These are phyloP conservation scores for Scrobipalpa atriplicella DNA, from an alignment of 2,888 invertebrate genomes.

Conservation along the genomic window DNA sequence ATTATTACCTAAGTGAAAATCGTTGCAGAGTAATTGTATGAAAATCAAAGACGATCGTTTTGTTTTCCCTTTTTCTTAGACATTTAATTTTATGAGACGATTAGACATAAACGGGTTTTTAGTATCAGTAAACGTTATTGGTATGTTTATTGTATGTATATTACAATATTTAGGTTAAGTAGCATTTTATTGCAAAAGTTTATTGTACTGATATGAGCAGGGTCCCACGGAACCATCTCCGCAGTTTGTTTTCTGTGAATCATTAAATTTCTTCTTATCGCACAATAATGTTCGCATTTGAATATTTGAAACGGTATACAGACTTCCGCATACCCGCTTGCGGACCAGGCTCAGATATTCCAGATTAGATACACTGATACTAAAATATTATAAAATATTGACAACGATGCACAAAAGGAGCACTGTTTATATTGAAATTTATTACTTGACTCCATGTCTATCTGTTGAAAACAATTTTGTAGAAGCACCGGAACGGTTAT, in stretches of 20 bases:
- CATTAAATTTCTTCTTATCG: constrained; percentile 54
- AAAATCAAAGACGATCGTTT: neutral
- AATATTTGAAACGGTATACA: constrained; percentile 49
- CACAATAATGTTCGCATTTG: constrained; percentile 46
- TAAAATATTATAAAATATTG: constrained; percentile 46
- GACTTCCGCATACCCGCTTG: constrained; percentile 43
- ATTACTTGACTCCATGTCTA: constrained; percentile 8
- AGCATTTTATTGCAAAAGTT: constrained; percentile 15
- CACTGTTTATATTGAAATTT: constrained; percentile 41
- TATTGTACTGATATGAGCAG: neutral
- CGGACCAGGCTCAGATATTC: constrained; percentile 29
- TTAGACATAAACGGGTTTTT: neutral
- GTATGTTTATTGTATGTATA: neutral
- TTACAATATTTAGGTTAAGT: constrained; percentile 5
- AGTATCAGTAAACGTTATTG: neutral
- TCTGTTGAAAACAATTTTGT: constrained; percentile 20
- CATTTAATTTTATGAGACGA: neutral
- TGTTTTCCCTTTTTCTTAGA: neutral
- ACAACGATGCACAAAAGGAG: constrained; percentile 43
- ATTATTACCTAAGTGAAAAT: neutral
- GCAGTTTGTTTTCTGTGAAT: constrained; percentile 41
- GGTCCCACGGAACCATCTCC: constrained; percentile 3
- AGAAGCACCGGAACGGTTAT: neutral
- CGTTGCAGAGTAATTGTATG: neutral
- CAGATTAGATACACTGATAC: constrained; percentile 44